phyloP scores from a whole-genome alignment of 2,888 invertebrate species.

The Amblyteles armatorius region DNA sequence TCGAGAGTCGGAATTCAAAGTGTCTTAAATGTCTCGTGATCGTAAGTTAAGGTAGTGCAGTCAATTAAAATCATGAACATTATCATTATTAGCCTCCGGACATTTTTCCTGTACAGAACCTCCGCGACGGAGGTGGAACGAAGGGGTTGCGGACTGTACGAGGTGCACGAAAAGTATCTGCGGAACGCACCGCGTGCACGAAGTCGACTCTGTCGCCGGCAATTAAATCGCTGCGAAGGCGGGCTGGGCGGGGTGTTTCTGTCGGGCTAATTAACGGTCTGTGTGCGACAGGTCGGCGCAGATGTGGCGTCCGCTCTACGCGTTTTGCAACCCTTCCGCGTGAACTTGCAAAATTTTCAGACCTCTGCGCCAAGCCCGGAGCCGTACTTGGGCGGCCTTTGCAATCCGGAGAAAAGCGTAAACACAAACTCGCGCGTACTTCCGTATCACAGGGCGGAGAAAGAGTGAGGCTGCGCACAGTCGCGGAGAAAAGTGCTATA shows the following conservation, averaged over 20 bases:
- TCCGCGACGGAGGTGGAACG: neutral
- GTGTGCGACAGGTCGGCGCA: slow-evolving; percentile 61
- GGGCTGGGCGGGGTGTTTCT: slow-evolving; percentile 13
- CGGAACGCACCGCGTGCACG: slow-evolving; percentile 17
- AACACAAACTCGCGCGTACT: slow-evolving; percentile 15
- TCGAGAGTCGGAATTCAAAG: no score
- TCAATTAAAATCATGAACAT: neutral
- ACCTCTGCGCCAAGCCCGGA: slow-evolving; percentile 2
- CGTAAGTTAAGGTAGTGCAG: neutral
- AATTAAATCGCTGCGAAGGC: slow-evolving; percentile 62
- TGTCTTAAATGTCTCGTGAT: neutral
- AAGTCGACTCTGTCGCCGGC: slow-evolving; percentile 56
- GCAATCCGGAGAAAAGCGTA: slow-evolving; percentile 21
- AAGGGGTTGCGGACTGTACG: neutral
- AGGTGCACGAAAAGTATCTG: neutral
- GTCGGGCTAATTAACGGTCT: slow-evolving; percentile 66
- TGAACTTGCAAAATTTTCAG: slow-evolving; percentile 50
- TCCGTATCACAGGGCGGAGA: neutral
- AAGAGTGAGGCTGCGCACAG: neutral
- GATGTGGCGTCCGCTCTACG: slow-evolving; percentile 54
- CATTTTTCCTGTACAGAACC: neutral
- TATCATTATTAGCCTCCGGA: neutral
- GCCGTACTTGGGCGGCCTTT: neutral
- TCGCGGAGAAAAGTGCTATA: slow-evolving; percentile 9
- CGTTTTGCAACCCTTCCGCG: slow-evolving; percentile 8